Evolutionary conservation across 2,797 vertebrate genomes (phyloP).

Genomic region (Heteromormyrus szaboi): DNA sequence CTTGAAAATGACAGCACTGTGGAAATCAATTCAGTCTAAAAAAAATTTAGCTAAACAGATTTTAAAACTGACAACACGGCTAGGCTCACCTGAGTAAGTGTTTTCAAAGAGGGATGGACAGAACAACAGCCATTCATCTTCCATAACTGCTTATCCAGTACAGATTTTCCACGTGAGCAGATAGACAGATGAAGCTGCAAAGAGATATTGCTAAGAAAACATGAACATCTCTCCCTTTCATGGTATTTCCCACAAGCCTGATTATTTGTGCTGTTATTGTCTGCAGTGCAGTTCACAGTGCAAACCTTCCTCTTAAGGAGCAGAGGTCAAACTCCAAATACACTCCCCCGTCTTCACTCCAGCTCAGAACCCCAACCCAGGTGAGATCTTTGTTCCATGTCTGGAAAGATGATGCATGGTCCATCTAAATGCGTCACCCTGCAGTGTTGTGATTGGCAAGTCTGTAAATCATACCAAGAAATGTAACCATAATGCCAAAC

Average conservation of each 20-base stretch:
- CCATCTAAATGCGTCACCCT: background rate
- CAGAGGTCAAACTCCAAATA: background rate
- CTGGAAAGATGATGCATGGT: background rate
- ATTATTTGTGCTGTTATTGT: background rate
- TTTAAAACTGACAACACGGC: background rate
- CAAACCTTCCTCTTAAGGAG: background rate
- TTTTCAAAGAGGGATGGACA: background rate
- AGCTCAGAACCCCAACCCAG: background rate
- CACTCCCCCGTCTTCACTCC: background rate
- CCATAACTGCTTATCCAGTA: background rate
- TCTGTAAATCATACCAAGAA: background rate
- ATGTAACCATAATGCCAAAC: background rate
- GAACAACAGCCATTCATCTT: background rate
- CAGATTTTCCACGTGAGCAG: background rate
- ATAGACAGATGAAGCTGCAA: background rate
- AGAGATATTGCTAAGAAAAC: background rate
- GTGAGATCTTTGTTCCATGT: slow-evolving; percentile 9
- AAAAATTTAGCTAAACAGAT: background rate
- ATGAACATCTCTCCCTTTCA: background rate
- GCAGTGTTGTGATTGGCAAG: background rate
- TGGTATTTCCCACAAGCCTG: background rate
- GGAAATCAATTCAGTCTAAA: background rate
- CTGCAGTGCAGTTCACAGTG: background rate
- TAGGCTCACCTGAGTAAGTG: background rate
- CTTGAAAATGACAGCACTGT: background rate